Evolutionary conservation across 2,797 vertebrate species (phyloP).

Genomic region (Xenops minutus): DNA sequence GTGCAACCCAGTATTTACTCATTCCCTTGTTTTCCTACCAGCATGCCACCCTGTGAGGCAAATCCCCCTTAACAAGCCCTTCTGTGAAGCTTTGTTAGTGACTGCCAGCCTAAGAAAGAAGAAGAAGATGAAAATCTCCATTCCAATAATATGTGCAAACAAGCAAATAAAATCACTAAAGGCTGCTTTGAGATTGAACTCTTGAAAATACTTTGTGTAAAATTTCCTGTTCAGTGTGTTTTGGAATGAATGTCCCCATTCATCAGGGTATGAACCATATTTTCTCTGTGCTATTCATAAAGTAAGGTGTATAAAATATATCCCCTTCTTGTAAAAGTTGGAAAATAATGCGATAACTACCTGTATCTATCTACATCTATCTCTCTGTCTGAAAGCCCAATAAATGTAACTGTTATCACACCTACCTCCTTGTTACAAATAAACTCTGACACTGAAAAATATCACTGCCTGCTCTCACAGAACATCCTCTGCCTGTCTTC

Average conservation of each 20-base stretch:
- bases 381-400: constrained; percentile 29
- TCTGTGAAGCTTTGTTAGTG: neutral
- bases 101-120: neutral
- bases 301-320: neutral
- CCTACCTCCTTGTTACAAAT: constrained; percentile 14
- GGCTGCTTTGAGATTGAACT: constrained; percentile 1
- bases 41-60: neutral
- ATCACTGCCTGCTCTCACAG: neutral
- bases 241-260: neutral
- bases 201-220: constrained; percentile 4
- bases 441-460: constrained; percentile 31
- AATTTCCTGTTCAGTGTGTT: neutral
- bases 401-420: constrained; percentile 37
- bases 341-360: constrained; percentile 25
- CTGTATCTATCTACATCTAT: constrained; percentile 7
- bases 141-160: neutral
- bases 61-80: constrained; percentile 12
- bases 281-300: neutral
- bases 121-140: neutral
- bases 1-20: neutral
- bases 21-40: neutral
- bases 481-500: neutral
- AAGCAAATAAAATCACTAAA: constrained; percentile 1
- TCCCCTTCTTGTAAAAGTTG: neutral
- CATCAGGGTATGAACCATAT: neutral